Evolutionary conservation across 2,797 vertebrate genomes (phyloP).

Genomic region (Ispidina lecontei): DNA sequence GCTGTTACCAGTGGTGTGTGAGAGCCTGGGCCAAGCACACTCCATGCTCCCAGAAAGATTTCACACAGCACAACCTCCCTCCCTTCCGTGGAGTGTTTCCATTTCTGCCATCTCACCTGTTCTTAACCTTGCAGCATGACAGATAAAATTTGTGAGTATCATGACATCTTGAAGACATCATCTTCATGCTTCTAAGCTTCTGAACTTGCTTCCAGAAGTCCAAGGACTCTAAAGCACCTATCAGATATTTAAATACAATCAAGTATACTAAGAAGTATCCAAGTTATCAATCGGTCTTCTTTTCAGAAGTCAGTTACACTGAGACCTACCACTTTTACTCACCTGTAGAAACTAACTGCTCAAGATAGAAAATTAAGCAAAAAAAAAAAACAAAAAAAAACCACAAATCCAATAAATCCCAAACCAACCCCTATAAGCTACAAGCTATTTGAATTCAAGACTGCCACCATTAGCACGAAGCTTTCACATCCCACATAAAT

Average conservation of each 20-base stretch:
- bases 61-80: rapidly evolving
- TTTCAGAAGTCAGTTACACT: background rate
- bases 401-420: background rate
- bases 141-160: background rate
- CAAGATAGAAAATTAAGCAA: background rate
- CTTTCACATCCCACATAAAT: background rate
- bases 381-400: background rate
- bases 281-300: background rate
- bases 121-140: background rate
- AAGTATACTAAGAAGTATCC: background rate
- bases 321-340: background rate
- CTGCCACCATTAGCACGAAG: background rate
- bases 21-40: background rate
- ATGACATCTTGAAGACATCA: background rate
- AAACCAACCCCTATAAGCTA: background rate
- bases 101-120: background rate
- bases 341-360: background rate
- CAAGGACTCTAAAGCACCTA: background rate
- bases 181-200: background rate
- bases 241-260: background rate
- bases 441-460: background rate
- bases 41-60: background rate
- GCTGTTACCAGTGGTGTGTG: background rate
- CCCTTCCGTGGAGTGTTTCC: background rate
- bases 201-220: background rate